These are phyloP conservation scores for Malurus alboscapulatus DNA, from an alignment of 2,113 vertebrate genomes.

Conservation along the genomic window DNA sequence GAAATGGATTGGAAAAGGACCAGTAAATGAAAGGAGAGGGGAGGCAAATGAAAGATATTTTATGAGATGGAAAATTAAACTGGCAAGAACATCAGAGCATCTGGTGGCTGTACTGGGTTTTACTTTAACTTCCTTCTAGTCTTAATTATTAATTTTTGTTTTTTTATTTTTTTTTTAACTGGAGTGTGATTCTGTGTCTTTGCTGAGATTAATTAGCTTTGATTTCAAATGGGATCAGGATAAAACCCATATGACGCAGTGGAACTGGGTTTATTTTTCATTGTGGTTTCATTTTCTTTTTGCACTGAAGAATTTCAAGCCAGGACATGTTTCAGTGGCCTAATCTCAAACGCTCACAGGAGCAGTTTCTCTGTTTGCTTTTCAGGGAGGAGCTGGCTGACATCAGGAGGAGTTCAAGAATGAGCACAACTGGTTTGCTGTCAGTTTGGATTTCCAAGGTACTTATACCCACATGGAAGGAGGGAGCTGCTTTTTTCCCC, in stretches of 20 bases:
- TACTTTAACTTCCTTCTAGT: background rate
- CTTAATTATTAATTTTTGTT: background rate
- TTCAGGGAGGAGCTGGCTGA: conserved; percentile 41
- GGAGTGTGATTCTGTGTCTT: background rate
- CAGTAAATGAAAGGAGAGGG: background rate
- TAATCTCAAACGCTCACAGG: background rate
- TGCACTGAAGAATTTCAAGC: conserved; percentile 36
- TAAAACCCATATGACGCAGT: background rate
- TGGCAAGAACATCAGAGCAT: background rate
- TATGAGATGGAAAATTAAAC: background rate
- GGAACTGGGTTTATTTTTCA: conserved; percentile 3
- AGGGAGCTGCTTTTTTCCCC: background rate
- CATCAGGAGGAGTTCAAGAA: background rate
- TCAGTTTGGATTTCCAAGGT: conserved; percentile 2
- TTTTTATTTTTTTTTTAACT: background rate
- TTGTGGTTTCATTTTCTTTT: conserved; percentile 49
- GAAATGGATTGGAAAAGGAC: background rate
- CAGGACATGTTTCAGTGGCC: conserved; percentile 35
- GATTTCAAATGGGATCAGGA: background rate
- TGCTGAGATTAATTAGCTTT: background rate
- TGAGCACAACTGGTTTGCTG: background rate
- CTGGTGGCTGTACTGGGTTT: background rate
- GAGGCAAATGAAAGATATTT: background rate
- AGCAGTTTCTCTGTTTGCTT: conserved; percentile 31
- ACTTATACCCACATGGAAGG: background rate